Conservation (phyloP, 1,140 invertebrate species). For the Campoletis sonorensis region DNA sequence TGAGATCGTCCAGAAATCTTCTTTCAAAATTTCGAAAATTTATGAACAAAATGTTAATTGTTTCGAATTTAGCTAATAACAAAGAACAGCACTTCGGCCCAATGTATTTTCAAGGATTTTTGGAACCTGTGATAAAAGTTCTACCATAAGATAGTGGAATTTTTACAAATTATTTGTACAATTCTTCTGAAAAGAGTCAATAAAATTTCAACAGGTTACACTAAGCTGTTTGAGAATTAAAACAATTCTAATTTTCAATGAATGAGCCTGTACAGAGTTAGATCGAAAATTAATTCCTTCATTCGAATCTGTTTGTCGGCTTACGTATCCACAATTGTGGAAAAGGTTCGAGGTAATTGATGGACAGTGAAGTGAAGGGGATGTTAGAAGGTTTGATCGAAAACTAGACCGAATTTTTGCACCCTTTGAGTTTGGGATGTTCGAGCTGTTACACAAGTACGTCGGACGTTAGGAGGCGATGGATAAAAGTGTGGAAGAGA, state of each 20-base stretch:
- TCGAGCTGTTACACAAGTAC: slow-evolving; percentile 39
- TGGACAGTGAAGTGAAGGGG: slow-evolving; percentile 60
- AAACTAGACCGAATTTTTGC: slow-evolving; percentile 6
- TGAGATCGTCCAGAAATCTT: too few species aligned
- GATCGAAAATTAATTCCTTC: background rate
- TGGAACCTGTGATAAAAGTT: too few species aligned
- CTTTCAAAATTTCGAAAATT: too few species aligned
- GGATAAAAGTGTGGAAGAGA: slow-evolving; percentile 24
- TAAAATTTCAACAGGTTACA: too few species aligned
- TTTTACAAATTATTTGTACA: too few species aligned
- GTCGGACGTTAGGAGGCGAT: slow-evolving; percentile 43
- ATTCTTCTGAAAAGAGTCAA: too few species aligned
- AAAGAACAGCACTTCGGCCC: too few species aligned
- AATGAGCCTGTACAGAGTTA: background rate
- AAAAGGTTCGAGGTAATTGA: slow-evolving; percentile 67
- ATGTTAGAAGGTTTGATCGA: slow-evolving; percentile 2
- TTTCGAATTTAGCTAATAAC: too few species aligned
- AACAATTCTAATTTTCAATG: background rate
- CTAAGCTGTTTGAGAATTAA: too few species aligned
- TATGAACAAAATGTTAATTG: too few species aligned
- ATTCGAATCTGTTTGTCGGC: slow-evolving; percentile 54
- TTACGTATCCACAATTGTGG: slow-evolving; percentile 72
- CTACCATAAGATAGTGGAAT: too few species aligned
- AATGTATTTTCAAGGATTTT: too few species aligned
- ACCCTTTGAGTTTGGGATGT: slow-evolving; percentile 51